A percentile compares a stretch with the other conserved stretches of the same genome.
Conservation (phyloP, 2,113 vertebrate genomes). For the Podiceps cristatus region DNA sequence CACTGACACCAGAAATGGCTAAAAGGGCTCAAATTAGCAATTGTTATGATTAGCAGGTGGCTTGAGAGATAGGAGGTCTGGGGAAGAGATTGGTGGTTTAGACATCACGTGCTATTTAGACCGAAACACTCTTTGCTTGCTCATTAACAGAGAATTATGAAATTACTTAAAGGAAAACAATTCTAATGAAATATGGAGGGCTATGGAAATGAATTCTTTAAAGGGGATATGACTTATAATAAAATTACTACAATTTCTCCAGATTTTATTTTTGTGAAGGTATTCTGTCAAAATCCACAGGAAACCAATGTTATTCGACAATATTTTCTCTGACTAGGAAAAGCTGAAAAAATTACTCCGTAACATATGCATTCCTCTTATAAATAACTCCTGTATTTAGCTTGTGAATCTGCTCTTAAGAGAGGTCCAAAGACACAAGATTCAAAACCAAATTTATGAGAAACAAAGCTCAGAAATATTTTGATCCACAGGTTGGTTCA, state of each 20-base stretch:
- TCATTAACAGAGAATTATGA: constrained; percentile 37
- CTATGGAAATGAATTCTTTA: constrained; percentile 11
- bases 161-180: constrained; percentile 47
- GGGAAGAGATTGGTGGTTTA: constrained; percentile 13
- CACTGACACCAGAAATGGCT: constrained; percentile 71
- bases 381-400: not conserved
- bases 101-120: not conserved
- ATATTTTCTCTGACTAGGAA: not conserved
- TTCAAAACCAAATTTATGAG: not conserved
- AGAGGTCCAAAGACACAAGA: not conserved
- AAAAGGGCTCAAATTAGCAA: constrained; percentile 74
- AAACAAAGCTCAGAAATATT: not conserved
- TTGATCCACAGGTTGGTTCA: not conserved
- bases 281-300: not conserved
- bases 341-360: not conserved
- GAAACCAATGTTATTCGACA: not conserved
- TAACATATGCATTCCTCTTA: not conserved
- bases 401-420: not conserved
- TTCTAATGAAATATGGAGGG: not conserved
- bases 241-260: not conserved
- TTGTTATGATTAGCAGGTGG: constrained; percentile 80
- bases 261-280: constrained; percentile 25
- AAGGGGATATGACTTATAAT: not conserved
- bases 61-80: constrained; percentile 71
- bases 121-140: not conserved